Percentiles rank a stretch among this genome's conserved stretches.
Evolutionary conservation across 1,140 invertebrate genomes (phyloP).

Genomic region (Solenopsis invicta): DNA sequence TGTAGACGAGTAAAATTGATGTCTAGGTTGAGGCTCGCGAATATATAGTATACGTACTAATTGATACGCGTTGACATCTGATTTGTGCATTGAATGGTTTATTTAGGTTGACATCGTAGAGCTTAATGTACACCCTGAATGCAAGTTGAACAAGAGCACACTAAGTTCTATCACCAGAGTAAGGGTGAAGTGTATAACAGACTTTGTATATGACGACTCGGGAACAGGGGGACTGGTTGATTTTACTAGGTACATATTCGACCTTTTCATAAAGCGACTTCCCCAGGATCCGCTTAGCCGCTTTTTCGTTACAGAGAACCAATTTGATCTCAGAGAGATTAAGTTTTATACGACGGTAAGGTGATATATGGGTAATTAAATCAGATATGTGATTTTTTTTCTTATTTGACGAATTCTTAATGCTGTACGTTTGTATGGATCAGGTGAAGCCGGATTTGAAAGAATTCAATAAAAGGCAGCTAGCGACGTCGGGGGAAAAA

Average conservation of each 20-base stretch:
- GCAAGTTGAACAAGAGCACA: conserved; percentile 88
- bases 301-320: conserved; percentile 92
- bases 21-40: background rate
- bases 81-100: background rate
- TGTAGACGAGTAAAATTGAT: conserved; percentile 17
- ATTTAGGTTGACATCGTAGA: conserved; percentile 84
- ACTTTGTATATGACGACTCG: background rate
- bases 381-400: background rate
- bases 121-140: conserved; percentile 87
- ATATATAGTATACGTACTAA: background rate
- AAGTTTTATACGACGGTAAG: conserved; percentile 93
- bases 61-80: background rate
- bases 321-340: conserved; percentile 94
- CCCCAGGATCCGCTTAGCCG: conserved; percentile 92
- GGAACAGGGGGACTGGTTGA: too few relatives aligned
- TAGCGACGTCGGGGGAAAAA: conserved; percentile 71
- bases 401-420: conserved; percentile 7
- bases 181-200: conserved; percentile 41
- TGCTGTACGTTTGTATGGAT: background rate
- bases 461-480: conserved; percentile 86
- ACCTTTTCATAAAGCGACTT: conserved; percentile 92
- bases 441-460: conserved; percentile 90
- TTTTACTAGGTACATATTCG: conserved; percentile 80
- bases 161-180: conserved; percentile 88
- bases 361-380: conserved; percentile 35